Evolutionary conservation across 2,797 vertebrate genomes (phyloP).

Genomic region (Bradypodion ventrale): DNA sequence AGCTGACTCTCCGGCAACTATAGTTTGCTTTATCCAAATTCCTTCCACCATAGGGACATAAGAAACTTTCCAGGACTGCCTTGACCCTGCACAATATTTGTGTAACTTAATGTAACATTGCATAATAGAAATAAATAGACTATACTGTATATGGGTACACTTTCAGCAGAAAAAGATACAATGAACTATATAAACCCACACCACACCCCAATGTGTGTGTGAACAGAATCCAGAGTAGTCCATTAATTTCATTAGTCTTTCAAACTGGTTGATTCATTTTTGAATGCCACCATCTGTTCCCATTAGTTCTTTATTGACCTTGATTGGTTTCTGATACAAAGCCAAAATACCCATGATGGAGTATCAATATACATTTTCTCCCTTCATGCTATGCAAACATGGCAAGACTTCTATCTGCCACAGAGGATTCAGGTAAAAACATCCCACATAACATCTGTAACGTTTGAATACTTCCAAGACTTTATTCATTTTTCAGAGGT

Average conservation of each 20-base stretch:
- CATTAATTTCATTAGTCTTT: slow-evolving; percentile 20
- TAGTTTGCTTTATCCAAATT: too few species aligned
- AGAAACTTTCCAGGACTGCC: too few species aligned
- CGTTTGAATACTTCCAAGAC: neutral
- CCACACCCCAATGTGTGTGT: too few species aligned
- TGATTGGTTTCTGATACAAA: slow-evolving; percentile 47
- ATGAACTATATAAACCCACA: too few species aligned
- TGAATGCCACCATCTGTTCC: slow-evolving; percentile 19
- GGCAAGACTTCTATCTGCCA: slow-evolving; percentile 46
- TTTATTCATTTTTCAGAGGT: neutral
- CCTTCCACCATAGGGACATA: too few species aligned
- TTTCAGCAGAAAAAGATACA: neutral
- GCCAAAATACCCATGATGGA: slow-evolving; percentile 48
- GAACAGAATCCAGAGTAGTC: slow-evolving; percentile 14
- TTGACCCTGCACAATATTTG: too few species aligned
- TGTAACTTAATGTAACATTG: neutral
- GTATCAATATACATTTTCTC: slow-evolving; percentile 57
- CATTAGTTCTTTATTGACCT: neutral
- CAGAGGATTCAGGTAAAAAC: slow-evolving; percentile 44
- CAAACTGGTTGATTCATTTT: neutral
- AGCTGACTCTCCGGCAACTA: too few species aligned
- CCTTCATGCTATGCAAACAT: slow-evolving; percentile 59
- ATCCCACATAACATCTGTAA: slow-evolving; percentile 29
- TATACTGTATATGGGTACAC: too few species aligned
- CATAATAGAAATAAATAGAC: neutral